Evolutionary conservation across 2,797 vertebrate species (phyloP).

Genomic region (Leucoraja ocellata): DNA sequence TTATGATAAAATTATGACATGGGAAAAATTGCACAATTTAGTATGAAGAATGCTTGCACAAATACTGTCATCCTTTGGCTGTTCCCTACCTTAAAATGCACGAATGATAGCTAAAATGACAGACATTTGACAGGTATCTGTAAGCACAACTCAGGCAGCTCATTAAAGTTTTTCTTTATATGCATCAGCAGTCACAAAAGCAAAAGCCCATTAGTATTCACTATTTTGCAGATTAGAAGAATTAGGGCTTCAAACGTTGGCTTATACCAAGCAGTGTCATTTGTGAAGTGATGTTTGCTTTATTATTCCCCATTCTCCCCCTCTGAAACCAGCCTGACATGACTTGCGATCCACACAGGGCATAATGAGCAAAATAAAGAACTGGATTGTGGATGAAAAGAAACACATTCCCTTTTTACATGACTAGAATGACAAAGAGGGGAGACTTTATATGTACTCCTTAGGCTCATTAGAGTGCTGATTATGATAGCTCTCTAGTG

Average conservation of each 20-base stretch:
- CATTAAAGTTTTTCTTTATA: constrained; percentile 80
- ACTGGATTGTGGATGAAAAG: constrained; percentile 86
- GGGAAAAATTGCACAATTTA: constrained; percentile 79
- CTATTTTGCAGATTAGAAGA: constrained; percentile 80
- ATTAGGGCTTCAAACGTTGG: constrained; percentile 77
- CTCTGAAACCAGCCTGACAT: constrained; percentile 76
- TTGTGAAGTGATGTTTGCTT: constrained; percentile 75
- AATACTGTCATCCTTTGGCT: constrained; percentile 73
- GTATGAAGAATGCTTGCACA: constrained; percentile 75
- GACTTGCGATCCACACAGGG: constrained; percentile 77
- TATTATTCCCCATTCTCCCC: constrained; percentile 74
- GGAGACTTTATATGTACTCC: constrained; percentile 73
- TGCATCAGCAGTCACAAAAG: constrained; percentile 79
- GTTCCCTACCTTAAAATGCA: constrained; percentile 79
- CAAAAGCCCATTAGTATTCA: constrained; percentile 85
- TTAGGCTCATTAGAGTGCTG: constrained; percentile 96
- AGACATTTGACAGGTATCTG: constrained; percentile 77
- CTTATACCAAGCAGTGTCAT: constrained; percentile 78
- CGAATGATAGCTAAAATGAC: constrained; percentile 72
- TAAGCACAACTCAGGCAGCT: constrained; percentile 76
- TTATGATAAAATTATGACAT: constrained; percentile 80
- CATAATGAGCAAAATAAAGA: constrained; percentile 71
- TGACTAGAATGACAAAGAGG: constrained; percentile 77
- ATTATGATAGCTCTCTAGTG: constrained; percentile 98
- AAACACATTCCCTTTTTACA: constrained; percentile 79